Conservation (phyloP, 2,797 vertebrate species). For the Chelon auratus region DNA sequence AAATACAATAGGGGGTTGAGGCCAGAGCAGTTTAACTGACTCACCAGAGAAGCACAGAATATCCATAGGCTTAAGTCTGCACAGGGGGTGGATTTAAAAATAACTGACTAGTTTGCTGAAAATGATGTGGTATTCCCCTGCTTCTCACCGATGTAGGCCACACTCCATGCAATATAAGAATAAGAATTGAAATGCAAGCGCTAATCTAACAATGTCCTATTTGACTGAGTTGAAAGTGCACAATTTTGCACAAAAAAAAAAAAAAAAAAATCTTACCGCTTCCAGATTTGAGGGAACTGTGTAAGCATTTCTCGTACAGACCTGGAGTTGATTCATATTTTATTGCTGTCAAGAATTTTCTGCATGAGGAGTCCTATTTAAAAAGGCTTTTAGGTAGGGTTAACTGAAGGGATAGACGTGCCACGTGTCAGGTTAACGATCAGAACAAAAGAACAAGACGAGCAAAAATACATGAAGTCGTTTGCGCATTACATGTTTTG, state of each 20-base stretch:
- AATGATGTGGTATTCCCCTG: constrained; percentile 45
- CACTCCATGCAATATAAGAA: neutral
- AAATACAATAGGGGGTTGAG: constrained; percentile 31
- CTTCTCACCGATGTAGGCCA: constrained; percentile 17
- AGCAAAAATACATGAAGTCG: neutral
- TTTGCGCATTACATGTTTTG: neutral
- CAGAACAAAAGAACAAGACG: neutral
- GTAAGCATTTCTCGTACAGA: constrained; percentile 41
- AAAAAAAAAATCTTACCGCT: constrained; percentile 30
- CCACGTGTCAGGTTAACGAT: constrained; percentile 20
- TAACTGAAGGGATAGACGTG: constrained; percentile 17
- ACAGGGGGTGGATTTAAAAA: constrained; percentile 60
- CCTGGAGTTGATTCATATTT: constrained; percentile 46
- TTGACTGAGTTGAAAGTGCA: constrained; percentile 37
- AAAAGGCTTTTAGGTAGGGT: constrained; percentile 47
- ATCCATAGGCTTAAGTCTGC: constrained; percentile 49
- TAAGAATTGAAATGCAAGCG: constrained; percentile 27
- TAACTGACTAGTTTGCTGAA: constrained; percentile 53
- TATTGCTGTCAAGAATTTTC: constrained; percentile 52
- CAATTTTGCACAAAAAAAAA: constrained; percentile 9
- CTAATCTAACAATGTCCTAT: constrained; percentile 49
- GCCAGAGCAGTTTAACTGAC: constrained; percentile 44
- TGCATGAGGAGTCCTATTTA: constrained; percentile 44
- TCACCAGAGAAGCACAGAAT: constrained; percentile 52
- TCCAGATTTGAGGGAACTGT: constrained; percentile 33